Percentiles rank a stretch among this genome's conserved stretches.
Evolutionary conservation across 2,797 vertebrate genomes (phyloP).

Genomic region (Neosilurus hyrtlii): DNA sequence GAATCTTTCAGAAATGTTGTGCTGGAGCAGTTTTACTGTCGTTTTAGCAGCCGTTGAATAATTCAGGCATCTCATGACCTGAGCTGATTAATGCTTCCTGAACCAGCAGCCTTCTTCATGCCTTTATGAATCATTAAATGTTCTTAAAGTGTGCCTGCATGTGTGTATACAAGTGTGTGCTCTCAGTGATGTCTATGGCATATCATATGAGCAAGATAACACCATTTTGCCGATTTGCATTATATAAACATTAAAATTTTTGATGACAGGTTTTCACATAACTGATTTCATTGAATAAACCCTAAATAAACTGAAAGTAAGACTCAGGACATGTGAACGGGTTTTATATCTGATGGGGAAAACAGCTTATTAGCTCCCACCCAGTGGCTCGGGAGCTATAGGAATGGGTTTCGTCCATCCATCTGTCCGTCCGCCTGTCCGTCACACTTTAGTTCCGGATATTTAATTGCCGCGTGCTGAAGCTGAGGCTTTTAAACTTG

Average conservation of each 20-base stretch:
- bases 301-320: not conserved
- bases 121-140: constrained; percentile 51
- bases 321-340: not conserved
- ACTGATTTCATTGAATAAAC: not conserved
- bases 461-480: too few species aligned
- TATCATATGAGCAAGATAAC: not conserved
- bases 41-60: constrained; percentile 54
- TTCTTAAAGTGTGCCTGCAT: constrained; percentile 14
- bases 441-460: not conserved
- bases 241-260: not conserved
- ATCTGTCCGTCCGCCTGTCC: too few species aligned
- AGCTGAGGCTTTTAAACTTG: too few species aligned
- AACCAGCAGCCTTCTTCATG: constrained; percentile 35
- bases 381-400: too few species aligned
- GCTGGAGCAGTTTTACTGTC: constrained; percentile 26
- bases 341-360: not conserved
- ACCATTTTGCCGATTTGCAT: not conserved
- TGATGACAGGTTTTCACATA: not conserved
- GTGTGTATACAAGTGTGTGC: not conserved
- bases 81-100: constrained; percentile 57
- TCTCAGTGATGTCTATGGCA: too few species aligned
- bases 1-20: constrained; percentile 20
- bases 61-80: constrained; percentile 59
- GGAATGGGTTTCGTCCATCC: too few species aligned
- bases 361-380: constrained; percentile 1